Percentiles rank a stretch among this genome's conserved stretches.
Conservation (phyloP, 2,888 invertebrate genomes). For the Orthosia gracilis region DNA sequence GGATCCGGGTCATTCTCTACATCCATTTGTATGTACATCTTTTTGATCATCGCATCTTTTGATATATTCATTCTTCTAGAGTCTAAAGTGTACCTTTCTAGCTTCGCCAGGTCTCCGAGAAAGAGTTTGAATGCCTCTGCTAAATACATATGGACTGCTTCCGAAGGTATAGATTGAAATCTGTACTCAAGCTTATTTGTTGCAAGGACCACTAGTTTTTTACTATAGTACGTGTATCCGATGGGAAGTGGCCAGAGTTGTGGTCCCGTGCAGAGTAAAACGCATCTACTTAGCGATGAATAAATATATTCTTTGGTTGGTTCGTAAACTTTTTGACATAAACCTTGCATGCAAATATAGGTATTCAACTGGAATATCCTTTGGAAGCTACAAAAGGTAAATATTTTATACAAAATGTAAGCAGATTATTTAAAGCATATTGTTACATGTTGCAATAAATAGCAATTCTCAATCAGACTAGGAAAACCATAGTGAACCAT, state of each 20-base stretch:
- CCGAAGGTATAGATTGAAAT: conserved; percentile 81
- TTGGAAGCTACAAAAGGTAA: conserved; percentile 3
- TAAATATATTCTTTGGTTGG: conserved; percentile 60
- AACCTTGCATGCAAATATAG: conserved; percentile 76
- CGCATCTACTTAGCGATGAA: conserved; percentile 92
- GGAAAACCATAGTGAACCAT: too few species aligned
- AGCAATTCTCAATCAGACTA: too few species aligned
- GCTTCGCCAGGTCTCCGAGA: conserved; percentile 84
- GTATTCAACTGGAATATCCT: conserved; percentile 58
- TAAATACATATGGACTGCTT: conserved; percentile 74
- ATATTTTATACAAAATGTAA: neutral
- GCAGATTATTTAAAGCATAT: too few species aligned
- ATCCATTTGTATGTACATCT: conserved; percentile 86
- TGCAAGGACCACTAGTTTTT: conserved; percentile 90
- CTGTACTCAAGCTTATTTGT: conserved; percentile 90
- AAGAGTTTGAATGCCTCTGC: conserved; percentile 89
- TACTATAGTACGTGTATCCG: conserved; percentile 92
- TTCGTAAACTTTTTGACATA: conserved; percentile 79
- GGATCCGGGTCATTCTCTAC: conserved; percentile 90
- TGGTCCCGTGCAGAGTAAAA: conserved; percentile 93
- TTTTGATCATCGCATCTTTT: conserved; percentile 67
- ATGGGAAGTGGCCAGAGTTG: conserved; percentile 95
- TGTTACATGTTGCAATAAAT: too few species aligned
- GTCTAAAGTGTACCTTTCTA: conserved; percentile 82
- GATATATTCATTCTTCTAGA: conserved; percentile 66